Percentiles rank a stretch among this genome's conserved stretches.
Conservation (phyloP, 2,888 invertebrate species). For the Cylindroiulus punctatus region DNA sequence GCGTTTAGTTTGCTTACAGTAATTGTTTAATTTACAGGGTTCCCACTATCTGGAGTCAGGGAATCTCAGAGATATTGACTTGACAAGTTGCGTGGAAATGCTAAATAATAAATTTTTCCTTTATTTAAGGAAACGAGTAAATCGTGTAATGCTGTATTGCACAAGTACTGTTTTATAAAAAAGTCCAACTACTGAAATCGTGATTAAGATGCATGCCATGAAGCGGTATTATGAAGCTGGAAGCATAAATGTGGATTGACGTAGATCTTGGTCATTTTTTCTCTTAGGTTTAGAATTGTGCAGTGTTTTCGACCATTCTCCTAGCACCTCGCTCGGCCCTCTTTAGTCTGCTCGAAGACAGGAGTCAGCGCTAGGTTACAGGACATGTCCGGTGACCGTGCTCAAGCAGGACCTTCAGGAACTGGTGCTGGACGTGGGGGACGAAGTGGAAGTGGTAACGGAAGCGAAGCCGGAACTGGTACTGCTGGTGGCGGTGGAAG, state of each 20-base stretch:
- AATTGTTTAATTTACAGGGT: too few species aligned
- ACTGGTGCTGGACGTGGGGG: slow-evolving; percentile 54
- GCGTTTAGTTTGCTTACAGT: too few species aligned
- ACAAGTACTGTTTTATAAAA: too few species aligned
- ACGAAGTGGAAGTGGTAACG: slow-evolving; percentile 53
- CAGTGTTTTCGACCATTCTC: not conserved
- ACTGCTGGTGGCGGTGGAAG: slow-evolving; percentile 49
- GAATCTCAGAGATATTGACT: too few species aligned
- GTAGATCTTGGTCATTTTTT: not conserved
- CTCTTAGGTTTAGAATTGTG: not conserved
- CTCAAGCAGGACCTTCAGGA: slow-evolving; percentile 59
- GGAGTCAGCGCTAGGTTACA: slow-evolving; percentile 13
- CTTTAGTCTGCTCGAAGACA: slow-evolving; percentile 3
- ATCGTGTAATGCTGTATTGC: too few species aligned
- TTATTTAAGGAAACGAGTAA: too few species aligned
- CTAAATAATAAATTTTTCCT: too few species aligned
- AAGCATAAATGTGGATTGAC: not conserved
- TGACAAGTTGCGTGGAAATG: too few species aligned
- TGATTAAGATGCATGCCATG: too few species aligned
- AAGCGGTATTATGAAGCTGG: too few species aligned
- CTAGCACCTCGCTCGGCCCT: not conserved
- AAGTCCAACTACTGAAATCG: too few species aligned
- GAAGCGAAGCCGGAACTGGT: slow-evolving; percentile 48
- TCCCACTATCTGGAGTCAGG: too few species aligned
- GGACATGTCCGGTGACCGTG: slow-evolving; percentile 59